Conservation (phyloP, 2,888 invertebrate species). For the Cantharis flavilabris region DNA sequence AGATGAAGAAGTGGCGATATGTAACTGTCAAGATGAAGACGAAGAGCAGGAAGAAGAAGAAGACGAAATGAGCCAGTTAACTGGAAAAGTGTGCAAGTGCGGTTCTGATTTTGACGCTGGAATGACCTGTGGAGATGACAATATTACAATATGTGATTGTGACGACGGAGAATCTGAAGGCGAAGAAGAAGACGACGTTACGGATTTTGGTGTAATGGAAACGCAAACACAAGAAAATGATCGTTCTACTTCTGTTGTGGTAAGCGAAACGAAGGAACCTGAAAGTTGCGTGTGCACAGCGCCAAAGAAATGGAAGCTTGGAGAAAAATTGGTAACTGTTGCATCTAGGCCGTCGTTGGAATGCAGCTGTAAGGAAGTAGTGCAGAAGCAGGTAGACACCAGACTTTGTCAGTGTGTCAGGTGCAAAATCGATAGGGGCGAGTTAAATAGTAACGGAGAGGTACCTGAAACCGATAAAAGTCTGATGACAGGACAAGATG, state of each 20-base stretch:
- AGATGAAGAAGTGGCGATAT: neutral
- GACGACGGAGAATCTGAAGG: neutral
- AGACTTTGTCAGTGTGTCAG: conserved; percentile 37
- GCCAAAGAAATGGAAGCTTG: neutral
- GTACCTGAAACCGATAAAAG: conserved; percentile 33
- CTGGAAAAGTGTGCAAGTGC: neutral
- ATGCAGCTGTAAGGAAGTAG: conserved; percentile 38
- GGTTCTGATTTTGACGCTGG: neutral
- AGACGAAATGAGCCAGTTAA: neutral
- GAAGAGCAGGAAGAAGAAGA: neutral
- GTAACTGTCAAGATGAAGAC: neutral
- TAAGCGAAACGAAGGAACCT: neutral
- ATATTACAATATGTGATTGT: neutral
- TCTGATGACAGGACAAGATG: neutral
- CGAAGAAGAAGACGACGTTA: neutral
- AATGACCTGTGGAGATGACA: neutral
- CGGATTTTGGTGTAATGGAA: neutral
- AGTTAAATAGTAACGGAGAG: neutral
- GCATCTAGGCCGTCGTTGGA: conserved; percentile 4
- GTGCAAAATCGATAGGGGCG: conserved; percentile 32
- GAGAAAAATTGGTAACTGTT: conserved; percentile 3
- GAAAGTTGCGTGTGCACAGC: neutral
- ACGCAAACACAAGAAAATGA: neutral
- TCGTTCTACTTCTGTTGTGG: neutral
- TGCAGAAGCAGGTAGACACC: conserved; percentile 31